Base-by-base conservation (phyloP, 2,888 invertebrate genomes). In the Leptinotarsa haldemani region DNA sequence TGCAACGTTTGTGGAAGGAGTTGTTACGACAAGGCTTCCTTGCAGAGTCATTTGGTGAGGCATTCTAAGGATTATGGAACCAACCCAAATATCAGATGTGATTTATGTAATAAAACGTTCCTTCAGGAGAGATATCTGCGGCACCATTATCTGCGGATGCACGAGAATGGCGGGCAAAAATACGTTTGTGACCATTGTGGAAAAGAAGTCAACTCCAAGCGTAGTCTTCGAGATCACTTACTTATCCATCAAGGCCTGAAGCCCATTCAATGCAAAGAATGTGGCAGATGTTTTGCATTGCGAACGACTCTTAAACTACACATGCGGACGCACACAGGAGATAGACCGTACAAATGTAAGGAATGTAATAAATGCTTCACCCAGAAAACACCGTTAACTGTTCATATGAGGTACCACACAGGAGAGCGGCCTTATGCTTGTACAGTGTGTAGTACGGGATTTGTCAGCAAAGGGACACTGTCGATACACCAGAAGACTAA, bases 301-400 rank as follows among this genome's bases (percentile, higher is more conserved):
- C 84, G 85, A 46, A 86, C 85, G 16, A 85, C 86, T 20, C 77
- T 88, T 22, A 86, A 84, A 65, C 80, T 86, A 53, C 89, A 89
- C 74, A 79, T 85, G 69, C 81, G 86, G 16, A 85, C 85, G 0
- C 88, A 88, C 73, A 87, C 87, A 0, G 87, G 87, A 18, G 86
- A 87, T 25, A 79, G 82, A 68, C 86, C 86, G 1, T 86, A 85
- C 72, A 78, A 79, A 53, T 87, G 86, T 73, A 71, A 73, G 3
- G 68, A 82, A 22, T 87, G 87, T 74, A 81, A 79, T 2, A 85
- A 84, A 75, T 73, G 80, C 13, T 87, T 86, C 70, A 84, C 85
- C 7, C 85, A 85, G 73, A 82, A 82, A 61, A 82, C 82, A n/a
- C 81, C 83, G 0, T 74, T 84, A 50, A 84, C 80, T 1, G 79